Percentiles rank a stretch among this genome's conserved stretches.
These are phyloP conservation scores for Hypsibius dujardini DNA, from an alignment of 1,140 invertebrate species.

Conservation along the genomic window DNA sequence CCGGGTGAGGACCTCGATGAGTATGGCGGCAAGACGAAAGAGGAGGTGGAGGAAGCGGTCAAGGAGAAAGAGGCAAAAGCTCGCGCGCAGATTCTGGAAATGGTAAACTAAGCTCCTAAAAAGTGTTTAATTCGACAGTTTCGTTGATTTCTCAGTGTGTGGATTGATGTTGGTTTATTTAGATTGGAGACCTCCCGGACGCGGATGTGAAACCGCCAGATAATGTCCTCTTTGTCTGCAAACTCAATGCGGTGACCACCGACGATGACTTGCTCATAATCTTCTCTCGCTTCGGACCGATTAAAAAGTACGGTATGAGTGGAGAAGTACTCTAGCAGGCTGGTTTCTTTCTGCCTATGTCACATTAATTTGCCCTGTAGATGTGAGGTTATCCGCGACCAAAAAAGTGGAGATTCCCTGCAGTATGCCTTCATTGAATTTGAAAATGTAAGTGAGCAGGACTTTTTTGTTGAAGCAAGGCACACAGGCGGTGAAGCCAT, in stretches of 20 bases:
- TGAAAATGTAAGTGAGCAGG: constrained; percentile 45
- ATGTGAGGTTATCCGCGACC: constrained; percentile 93
- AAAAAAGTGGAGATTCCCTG: constrained; percentile 75
- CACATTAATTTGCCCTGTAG: constrained; percentile 32
- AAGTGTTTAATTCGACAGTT: not conserved
- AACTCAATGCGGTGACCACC: constrained; percentile 95
- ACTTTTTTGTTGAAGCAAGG: too few species aligned
- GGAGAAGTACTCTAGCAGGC: not conserved
- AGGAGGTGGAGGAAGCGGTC: constrained; percentile 69
- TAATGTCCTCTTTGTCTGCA: constrained; percentile 98
- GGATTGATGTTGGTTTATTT: constrained; percentile 21
- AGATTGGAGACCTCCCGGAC: constrained; percentile 80
- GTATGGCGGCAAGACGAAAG: constrained; percentile 55
- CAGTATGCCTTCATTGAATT: constrained; percentile 99
- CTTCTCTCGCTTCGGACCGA: constrained; percentile 86
- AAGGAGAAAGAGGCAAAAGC: constrained; percentile 84
- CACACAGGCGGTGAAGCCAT: too few species aligned
- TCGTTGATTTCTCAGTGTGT: not conserved
- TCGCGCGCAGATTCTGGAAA: constrained; percentile 88
- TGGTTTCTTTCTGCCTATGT: not conserved
- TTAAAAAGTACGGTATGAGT: constrained; percentile 43
- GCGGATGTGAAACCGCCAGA: constrained; percentile 93
- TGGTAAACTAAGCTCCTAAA: constrained; percentile 38
- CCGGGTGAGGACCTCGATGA: constrained; percentile 90
- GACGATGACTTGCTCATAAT: constrained; percentile 96